phyloP scores from a whole-genome alignment of 2,113 vertebrate species.

The Tichodroma muraria region DNA sequence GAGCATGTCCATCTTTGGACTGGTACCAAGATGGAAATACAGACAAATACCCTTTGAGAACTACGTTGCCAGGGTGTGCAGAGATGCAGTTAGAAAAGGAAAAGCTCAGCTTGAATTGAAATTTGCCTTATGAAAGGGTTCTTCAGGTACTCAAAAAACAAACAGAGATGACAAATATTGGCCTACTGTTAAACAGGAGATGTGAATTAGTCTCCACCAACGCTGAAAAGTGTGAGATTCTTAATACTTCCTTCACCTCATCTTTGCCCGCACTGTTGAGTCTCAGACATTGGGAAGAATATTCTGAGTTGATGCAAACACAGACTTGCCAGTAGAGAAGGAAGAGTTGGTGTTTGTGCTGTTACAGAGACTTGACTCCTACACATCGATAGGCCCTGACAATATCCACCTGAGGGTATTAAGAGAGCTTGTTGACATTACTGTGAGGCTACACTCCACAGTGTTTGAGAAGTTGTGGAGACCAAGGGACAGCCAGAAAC shows the following conservation, averaged over 20 bases:
- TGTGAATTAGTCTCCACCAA: not conserved
- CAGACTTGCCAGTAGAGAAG: not conserved
- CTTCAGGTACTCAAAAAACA: not conserved
- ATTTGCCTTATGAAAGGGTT: fast-evolving
- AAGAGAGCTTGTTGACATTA: not conserved
- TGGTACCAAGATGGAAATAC: not conserved
- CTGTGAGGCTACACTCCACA: not conserved
- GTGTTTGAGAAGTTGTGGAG: not conserved
- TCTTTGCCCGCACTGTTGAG: not conserved
- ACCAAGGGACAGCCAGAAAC: not conserved
- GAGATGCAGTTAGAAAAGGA: not conserved
- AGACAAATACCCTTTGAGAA: not conserved
- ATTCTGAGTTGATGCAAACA: not conserved
- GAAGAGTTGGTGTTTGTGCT: not conserved
- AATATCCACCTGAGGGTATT: not conserved
- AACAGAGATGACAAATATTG: not conserved
- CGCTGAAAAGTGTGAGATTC: not conserved
- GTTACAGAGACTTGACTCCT: not conserved
- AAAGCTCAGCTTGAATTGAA: not conserved
- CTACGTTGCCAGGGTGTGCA: not conserved
- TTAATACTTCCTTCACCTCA: not conserved
- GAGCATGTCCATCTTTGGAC: not conserved
- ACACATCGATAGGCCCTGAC: not conserved
- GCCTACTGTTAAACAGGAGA: not conserved
- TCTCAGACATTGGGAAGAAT: not conserved